Conservation (phyloP, 2,113 vertebrate species). For the Chaetura pelagica region DNA sequence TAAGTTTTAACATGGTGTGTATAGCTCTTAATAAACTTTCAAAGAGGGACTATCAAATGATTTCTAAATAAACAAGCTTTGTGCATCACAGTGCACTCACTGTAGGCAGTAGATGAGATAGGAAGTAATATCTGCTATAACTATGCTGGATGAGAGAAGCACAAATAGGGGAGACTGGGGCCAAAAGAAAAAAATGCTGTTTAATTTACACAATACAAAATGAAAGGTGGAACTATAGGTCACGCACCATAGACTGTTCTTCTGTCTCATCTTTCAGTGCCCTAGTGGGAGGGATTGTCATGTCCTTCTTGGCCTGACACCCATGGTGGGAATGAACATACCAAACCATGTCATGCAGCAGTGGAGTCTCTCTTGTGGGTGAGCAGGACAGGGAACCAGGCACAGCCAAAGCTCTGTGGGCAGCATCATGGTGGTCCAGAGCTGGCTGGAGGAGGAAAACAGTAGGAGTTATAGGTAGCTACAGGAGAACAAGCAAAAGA, state of each 20-base stretch:
- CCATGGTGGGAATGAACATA: rapidly evolving
- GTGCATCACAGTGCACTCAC: background rate
- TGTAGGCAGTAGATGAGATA: background rate
- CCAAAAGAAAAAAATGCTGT: background rate
- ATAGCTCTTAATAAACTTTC: background rate
- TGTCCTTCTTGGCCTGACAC: background rate
- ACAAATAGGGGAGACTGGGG: background rate
- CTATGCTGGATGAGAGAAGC: background rate
- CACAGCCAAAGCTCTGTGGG: background rate
- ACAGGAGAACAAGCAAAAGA: background rate
- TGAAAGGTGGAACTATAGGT: background rate
- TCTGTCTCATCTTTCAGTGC: background rate
- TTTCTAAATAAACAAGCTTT: background rate
- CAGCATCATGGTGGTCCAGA: background rate
- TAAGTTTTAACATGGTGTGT: background rate
- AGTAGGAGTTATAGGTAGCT: background rate
- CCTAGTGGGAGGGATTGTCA: background rate
- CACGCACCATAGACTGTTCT: background rate
- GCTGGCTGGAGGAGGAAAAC: background rate
- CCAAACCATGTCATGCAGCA: background rate
- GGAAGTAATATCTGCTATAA: background rate
- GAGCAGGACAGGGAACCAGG: background rate
- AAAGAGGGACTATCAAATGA: background rate
- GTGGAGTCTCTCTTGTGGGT: background rate
- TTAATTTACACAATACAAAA: background rate